These are phyloP conservation scores for Stegana nigrithorax DNA, from an alignment of 2,888 invertebrate species.

Conservation along the genomic window DNA sequence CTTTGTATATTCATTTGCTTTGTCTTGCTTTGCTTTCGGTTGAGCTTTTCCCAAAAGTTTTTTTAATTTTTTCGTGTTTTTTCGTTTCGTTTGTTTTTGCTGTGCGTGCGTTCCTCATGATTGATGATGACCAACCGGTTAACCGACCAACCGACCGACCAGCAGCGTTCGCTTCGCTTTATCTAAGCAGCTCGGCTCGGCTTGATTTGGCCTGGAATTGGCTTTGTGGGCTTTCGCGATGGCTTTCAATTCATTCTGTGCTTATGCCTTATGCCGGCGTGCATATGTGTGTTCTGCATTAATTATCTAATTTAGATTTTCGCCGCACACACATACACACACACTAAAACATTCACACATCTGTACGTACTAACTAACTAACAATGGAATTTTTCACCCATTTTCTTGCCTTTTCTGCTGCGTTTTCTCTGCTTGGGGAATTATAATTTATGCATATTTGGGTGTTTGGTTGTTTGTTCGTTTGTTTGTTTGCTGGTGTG, in stretches of 20 bases:
- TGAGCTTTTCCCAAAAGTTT: neutral
- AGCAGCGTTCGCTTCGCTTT: constrained; percentile 9
- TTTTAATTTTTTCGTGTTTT: too few species aligned
- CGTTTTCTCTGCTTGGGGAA: too few species aligned
- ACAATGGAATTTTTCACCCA: constrained; percentile 15
- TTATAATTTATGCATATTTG: neutral
- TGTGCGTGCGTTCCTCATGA: neutral
- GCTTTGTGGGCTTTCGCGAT: neutral
- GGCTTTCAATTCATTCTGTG: neutral
- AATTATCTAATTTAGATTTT: constrained; percentile 59
- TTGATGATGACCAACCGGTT: constrained; percentile 17
- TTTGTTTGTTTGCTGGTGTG: neutral
- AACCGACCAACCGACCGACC: too few species aligned
- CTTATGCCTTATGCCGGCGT: constrained; percentile 27
- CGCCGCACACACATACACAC: too few species aligned
- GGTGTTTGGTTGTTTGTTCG: neutral
- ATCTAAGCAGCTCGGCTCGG: too few species aligned
- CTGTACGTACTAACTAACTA: too few species aligned
- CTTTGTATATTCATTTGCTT: neutral
- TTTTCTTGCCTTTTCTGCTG: too few species aligned
- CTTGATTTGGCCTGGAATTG: neutral
- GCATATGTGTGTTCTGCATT: too few species aligned
- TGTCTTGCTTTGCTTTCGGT: neutral
- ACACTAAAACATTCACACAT: too few species aligned
- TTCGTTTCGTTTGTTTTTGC: too few species aligned